Evolutionary conservation across 2,113 vertebrate species (phyloP), one percentile per base, ranked within the genome.

Genomic region (Haliaeetus leucogaster): DNA sequence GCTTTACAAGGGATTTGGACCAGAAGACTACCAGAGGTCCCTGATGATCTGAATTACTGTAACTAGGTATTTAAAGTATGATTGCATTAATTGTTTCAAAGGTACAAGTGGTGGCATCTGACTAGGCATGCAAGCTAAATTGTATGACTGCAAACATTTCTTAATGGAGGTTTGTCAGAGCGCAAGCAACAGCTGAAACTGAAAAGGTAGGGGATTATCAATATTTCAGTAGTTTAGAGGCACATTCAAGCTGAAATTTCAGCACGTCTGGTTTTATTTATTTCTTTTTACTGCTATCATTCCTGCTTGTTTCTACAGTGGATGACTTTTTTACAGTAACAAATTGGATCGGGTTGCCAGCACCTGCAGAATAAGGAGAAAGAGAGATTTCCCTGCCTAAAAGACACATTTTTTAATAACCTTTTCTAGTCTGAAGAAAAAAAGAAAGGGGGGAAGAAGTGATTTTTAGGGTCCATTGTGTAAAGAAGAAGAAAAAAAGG

Each of bases 311-410:
- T 97, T 97, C 76, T 95, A 32, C 84, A 93, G 79, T 91, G 86
- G 80, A 92, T 97, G 77, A 53, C 71, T 94, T 97, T 93, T 95
- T 97, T 93, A 76, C 72, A 43, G 36, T 47, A 84, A 96, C 77
- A 96, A 94, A 91, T 93, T 97, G 95, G 59, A 94, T 83, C 50
- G 15, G 50, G 48, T 94, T 97, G 86, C 82, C 43, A 97, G 88
- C 95, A 98, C 96, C 96, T 98, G 97, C 90, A 76, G 48, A 91
- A 74, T 59, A 92, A 63, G 66, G 80, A 95, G 78, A 81, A 82
- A 83, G 66, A 81, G 65, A 79, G 4, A 72, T 81, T 91, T 86
- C 48, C 16, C 59, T 94, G 42, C 47, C 63, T 86, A 91, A 94
- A 95, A 95, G 48, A 59, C 38, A 9, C 32, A 47, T 63, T 97